These are phyloP conservation scores for Trematomus loennbergii DNA, from an alignment of 2,113 vertebrate genomes.

Conservation along the genomic window DNA sequence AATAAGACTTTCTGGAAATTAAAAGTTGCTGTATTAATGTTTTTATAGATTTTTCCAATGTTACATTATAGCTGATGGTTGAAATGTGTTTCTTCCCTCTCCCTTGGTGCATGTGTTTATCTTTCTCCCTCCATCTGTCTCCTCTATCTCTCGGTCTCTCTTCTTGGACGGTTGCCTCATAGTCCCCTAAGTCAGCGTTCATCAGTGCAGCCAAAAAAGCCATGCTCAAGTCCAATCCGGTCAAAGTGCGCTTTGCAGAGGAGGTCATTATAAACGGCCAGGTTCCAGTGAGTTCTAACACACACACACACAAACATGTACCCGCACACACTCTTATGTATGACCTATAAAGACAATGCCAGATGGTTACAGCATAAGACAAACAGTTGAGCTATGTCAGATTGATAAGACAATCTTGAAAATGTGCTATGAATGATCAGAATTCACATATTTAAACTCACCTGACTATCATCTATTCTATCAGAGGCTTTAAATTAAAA, in stretches of 20 bases:
- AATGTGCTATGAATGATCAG: constrained; percentile 21
- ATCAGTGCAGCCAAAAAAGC: constrained; percentile 99
- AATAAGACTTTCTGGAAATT: neutral
- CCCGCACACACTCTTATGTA: constrained; percentile 7
- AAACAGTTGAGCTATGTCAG: constrained; percentile 19
- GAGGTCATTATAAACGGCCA: constrained; percentile 99
- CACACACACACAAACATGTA: constrained; percentile 39
- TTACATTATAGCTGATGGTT: neutral
- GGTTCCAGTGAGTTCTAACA: constrained; percentile 90
- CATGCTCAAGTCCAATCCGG: constrained; percentile 98
- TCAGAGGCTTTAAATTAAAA: neutral
- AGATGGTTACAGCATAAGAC: constrained; percentile 54
- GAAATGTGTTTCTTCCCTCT: neutral
- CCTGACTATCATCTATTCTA: neutral
- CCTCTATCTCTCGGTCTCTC: constrained; percentile 9
- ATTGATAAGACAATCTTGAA: constrained; percentile 32
- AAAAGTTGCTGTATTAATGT: neutral
- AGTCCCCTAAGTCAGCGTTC: constrained; percentile 99
- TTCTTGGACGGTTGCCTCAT: constrained; percentile 72
- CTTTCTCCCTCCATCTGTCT: neutral
- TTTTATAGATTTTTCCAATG: neutral
- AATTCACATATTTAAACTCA: constrained; percentile 8
- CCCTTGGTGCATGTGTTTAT: constrained; percentile 25
- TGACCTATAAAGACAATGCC: constrained; percentile 55
- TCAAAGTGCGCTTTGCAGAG: constrained; percentile 98